Evolutionary conservation across 2,797 vertebrate species (phyloP).

Genomic region (Rhynchonycteris naso): DNA sequence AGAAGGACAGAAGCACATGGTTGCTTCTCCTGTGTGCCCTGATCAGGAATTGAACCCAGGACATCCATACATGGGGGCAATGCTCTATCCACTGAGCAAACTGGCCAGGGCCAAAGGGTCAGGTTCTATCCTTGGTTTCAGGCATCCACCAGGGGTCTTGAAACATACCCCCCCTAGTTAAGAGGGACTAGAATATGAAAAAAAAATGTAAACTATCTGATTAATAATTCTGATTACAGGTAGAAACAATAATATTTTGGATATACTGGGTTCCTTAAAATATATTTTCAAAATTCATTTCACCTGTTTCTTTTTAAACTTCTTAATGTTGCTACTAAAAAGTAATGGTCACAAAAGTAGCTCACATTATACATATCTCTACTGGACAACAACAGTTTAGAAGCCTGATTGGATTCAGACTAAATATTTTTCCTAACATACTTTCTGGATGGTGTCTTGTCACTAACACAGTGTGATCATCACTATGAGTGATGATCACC

Average conservation of each 20-base stretch:
- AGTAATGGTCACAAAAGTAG: background rate
- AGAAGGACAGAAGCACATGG: no score
- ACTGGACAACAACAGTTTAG: background rate
- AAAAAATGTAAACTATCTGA: conserved; percentile 20
- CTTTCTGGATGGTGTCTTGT: background rate
- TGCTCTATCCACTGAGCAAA: no score
- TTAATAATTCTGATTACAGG: conserved; percentile 1
- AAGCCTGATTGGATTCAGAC: background rate
- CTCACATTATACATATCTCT: background rate
- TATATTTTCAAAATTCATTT: conserved; percentile 39
- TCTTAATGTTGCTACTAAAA: background rate
- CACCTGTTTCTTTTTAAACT: background rate
- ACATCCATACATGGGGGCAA: no score
- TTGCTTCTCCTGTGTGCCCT: no score
- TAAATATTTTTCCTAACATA: conserved; percentile 8
- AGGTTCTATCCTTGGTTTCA: background rate
- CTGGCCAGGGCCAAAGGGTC: background rate
- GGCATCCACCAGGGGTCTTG: background rate
- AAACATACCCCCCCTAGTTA: background rate
- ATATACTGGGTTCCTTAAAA: background rate
- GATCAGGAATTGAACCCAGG: no score
- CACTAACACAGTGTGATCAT: background rate
- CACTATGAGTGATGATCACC: background rate
- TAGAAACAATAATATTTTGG: background rate
- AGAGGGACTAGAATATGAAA: background rate